Evolutionary conservation across 2,113 vertebrate species (phyloP), one percentile per base, ranked within the genome.

Genomic region (Corvus moneduloides): DNA sequence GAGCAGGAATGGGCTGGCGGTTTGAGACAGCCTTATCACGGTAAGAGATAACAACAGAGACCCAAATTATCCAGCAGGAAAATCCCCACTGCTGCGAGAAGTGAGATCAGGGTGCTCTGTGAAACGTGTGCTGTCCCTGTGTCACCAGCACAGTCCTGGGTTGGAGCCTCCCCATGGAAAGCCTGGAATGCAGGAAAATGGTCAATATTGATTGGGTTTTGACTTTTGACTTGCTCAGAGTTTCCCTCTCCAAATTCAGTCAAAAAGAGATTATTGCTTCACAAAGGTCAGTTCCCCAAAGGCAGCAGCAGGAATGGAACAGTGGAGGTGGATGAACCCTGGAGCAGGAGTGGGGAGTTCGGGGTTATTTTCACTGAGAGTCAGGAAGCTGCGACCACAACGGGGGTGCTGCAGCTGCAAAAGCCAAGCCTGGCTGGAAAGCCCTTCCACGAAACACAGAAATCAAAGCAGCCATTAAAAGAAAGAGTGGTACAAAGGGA

Each of bases 241-340:
- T 20, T 72, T 51, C 24, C 20, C 30, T 41, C 24, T 75, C 51
- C 30, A 43, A 54, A 84, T 37, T 37, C 66, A 75, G 21, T 33
- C 44, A 8, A 8, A 80, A 81, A 6, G 1, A 72, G n/a, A 27
- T 43, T 3, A 32, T 46, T 44, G 11, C 44, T 46, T 84, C n/a
- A 15, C n/a, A 35, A 30, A 30, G 28, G 18, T 44, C 39, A 3
- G 0, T 17, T 30, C 39, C 33, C 72, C 62, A 16, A 55, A 59
- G 56, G 2, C 55, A 73, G 41, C 3, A 1, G 64, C 28, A 13
- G 4, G 20, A 58, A 16, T 14, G 54, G 62, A 44, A 21, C n/a
- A 8, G 3, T 1, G 1, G 8, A 55, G 0, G 26, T 2, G 44
- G 67, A 16, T 23, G 62, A 79, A 27, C 2, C 10, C 9, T 1